Base-by-base conservation (phyloP, 2,888 invertebrate species). In the Andrena flavipes region DNA sequence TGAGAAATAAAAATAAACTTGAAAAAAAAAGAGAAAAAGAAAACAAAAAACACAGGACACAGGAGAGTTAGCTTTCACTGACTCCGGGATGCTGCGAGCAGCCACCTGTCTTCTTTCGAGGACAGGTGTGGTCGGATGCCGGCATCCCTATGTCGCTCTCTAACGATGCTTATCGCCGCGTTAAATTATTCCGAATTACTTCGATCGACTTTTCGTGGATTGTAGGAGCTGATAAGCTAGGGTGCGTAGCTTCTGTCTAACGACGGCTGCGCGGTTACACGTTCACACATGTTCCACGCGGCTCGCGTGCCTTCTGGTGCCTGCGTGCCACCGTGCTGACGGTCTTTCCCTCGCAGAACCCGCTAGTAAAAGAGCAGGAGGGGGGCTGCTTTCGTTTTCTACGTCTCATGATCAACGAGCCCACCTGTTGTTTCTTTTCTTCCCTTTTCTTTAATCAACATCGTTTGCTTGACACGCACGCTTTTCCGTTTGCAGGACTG, bases 401-500 rank as follows among this genome's bases (percentile, higher is more conserved):
- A 1, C 10, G 23, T 1, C 26, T 20, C 30, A 7, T 16, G 10
- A 10, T 59, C 60, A 23, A 20, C 48, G 13, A 64, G n/a, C 0
- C 4, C 2, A 0, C 16, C 1, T 1, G 7, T 33, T 42, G 49
- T n/a, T n/a, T 6, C 20, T 29, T 20, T 33, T 35, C 7, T 6
- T 8, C 10, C 48, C 20, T 8, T n/a, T 26, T 30, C 35, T 49
- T 8, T 10, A 42, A 10, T 2, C 16, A 8, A 62, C n/a, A 0
- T 42, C 64, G 29, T 23, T n/a, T 16, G 10, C 59, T 54, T 67
- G 42, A 42, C 42, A 16, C 42, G 42, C 42, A 42, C 42, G 42
- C 42, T 63, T 85, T 76, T 79, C 73, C 59, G 84, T 70, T 95
- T 95, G 33, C 95, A 99, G 99, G 99, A 99, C 93, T 99, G 99